A percentile compares a stretch with the other conserved stretches of the same genome.
Evolutionary conservation across 2,113 vertebrate genomes (phyloP).

Genomic region (Takifugu flavidus): DNA sequence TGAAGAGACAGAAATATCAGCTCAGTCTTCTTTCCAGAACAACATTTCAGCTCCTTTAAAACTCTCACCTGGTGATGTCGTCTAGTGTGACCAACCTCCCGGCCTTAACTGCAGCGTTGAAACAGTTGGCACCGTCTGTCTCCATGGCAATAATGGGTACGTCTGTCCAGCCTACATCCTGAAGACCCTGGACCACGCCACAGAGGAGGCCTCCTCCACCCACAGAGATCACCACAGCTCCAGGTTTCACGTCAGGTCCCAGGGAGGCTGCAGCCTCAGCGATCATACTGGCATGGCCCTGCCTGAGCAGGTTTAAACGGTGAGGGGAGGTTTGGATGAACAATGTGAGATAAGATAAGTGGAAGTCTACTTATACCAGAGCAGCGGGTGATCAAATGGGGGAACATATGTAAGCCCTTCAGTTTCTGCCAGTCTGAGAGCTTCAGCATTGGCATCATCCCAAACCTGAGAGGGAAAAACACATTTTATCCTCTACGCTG

Average conservation of each 20-base stretch:
- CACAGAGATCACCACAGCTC: constrained; percentile 75
- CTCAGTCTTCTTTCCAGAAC: fast-evolving
- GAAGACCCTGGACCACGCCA: constrained; percentile 75
- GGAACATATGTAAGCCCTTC: constrained; percentile 70
- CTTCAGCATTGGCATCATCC: constrained; percentile 78
- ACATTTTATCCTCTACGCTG: too few relatives aligned
- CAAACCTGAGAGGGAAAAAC: constrained; percentile 64
- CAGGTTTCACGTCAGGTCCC: constrained; percentile 59
- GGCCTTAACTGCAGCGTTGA: constrained; percentile 72
- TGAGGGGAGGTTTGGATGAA: background rate
- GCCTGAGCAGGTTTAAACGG: constrained; percentile 49
- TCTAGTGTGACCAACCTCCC: constrained; percentile 72
- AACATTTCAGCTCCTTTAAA: background rate
- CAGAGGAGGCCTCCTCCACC: constrained; percentile 80
- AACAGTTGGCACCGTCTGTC: constrained; percentile 74
- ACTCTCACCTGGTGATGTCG: constrained; percentile 76
- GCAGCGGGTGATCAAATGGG: constrained; percentile 76
- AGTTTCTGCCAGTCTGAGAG: constrained; percentile 61
- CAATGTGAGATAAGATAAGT: background rate
- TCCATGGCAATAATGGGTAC: constrained; percentile 79
- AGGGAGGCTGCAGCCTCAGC: constrained; percentile 67
- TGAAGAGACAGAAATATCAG: background rate
- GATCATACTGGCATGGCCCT: constrained; percentile 74
- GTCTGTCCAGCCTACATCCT: constrained; percentile 69
- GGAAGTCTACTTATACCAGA: constrained; percentile 65